Evolutionary conservation across 2,113 vertebrate genomes (phyloP).

Genomic region (Amphilophus citrinellus): DNA sequence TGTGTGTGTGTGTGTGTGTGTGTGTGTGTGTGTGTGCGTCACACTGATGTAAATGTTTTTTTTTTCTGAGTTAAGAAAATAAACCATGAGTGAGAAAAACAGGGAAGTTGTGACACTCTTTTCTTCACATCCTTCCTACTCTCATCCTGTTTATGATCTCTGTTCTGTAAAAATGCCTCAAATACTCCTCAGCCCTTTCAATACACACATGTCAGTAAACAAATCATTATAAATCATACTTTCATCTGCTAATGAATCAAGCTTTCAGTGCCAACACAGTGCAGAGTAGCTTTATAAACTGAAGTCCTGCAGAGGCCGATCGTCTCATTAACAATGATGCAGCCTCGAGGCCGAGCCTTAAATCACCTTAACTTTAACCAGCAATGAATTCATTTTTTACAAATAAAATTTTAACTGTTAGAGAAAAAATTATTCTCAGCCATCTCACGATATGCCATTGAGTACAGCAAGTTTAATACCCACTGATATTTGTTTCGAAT

Average conservation of each 20-base stretch:
- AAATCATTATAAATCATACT: too few species aligned
- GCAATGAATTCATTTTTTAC: too few species aligned
- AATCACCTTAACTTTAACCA: too few species aligned
- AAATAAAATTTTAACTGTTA: too few species aligned
- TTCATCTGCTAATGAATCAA: too few species aligned
- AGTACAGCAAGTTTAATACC: neutral
- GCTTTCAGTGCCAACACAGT: too few species aligned
- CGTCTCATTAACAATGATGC: too few species aligned
- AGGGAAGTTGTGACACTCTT: slow-evolving; percentile 35
- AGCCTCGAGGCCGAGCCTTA: too few species aligned
- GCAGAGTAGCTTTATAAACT: too few species aligned
- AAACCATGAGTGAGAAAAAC: neutral
- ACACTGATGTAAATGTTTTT: neutral
- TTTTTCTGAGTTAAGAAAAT: neutral
- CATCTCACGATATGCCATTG: neutral
- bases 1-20: neutral
- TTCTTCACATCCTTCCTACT: slow-evolving; percentile 51
- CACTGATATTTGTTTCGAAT: neutral
- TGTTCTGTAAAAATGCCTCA: neutral
- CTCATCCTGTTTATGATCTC: slow-evolving; percentile 47
- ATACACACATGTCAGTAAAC: neutral
- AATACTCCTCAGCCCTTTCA: neutral
- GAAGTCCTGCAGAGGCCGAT: too few species aligned
- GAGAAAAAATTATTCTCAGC: too few species aligned
- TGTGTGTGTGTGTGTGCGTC: neutral